Conservation (phyloP, 2,888 invertebrate species). For the Euproctis similis region DNA sequence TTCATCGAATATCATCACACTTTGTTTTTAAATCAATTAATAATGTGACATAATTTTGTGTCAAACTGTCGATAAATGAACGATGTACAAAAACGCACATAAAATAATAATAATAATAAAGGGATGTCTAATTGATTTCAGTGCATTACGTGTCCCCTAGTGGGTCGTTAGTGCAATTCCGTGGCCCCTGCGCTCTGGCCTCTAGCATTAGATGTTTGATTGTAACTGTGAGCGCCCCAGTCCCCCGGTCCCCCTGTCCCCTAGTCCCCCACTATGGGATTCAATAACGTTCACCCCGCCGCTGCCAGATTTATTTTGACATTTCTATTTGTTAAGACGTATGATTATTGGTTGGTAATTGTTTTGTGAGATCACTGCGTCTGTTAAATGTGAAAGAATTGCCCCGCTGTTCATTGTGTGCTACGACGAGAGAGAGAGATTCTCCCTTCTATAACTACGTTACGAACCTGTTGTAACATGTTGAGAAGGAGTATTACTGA, state of each 20-base stretch:
- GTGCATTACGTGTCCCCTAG: slow-evolving; percentile 60
- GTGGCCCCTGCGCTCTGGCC: slow-evolving; percentile 38
- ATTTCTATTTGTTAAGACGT: slow-evolving; percentile 62
- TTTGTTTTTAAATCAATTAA: too few relatives aligned
- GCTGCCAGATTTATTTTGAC: slow-evolving; percentile 57
- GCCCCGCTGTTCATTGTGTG: too few relatives aligned
- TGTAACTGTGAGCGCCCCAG: too few relatives aligned
- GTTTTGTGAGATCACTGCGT: slow-evolving; percentile 26
- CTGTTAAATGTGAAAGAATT: too few relatives aligned
- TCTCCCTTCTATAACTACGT: too few relatives aligned
- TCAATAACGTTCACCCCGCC: slow-evolving; percentile 53
- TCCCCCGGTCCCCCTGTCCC: too few relatives aligned
- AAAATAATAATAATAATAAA: slow-evolving; percentile 74
- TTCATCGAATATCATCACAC: too few relatives aligned
- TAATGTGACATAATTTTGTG: too few relatives aligned
- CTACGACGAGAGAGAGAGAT: too few relatives aligned
- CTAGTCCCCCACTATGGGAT: slow-evolving; percentile 40
- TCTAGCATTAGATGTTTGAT: slow-evolving; percentile 54
- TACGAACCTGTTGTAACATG: slow-evolving; percentile 5
- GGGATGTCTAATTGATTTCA: slow-evolving; percentile 71
- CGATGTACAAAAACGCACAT: slow-evolving; percentile 36
- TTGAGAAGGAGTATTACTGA: slow-evolving; percentile 1
- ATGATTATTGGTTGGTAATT: slow-evolving; percentile 60
- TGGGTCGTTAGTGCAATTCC: slow-evolving; percentile 44
- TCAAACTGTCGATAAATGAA: background rate